Conservation (phyloP, 1,140 invertebrate genomes). For the Teleopsis dalmanni region DNA sequence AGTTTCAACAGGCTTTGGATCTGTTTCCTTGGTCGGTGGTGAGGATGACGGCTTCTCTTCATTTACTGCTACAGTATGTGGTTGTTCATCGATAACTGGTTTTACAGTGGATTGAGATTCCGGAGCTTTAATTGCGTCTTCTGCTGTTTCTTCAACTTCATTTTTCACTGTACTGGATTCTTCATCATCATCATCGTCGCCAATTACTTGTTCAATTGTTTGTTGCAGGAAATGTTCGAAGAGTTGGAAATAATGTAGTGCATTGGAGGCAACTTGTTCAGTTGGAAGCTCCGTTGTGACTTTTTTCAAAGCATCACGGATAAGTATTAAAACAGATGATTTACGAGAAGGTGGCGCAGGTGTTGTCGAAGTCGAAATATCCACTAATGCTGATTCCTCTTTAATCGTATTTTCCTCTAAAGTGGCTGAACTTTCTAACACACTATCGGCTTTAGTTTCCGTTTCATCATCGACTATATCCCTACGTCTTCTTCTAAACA, state of each 20-base stretch:
- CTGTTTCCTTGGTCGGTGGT: background rate
- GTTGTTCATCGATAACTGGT: background rate
- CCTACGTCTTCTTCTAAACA: conserved; percentile 10
- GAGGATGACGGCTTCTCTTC: background rate
- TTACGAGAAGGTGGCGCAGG: conserved; percentile 22
- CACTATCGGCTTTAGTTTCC: conserved; percentile 3
- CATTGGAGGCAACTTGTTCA: conserved; percentile 38
- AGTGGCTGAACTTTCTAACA: background rate
- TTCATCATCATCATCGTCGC: conserved; percentile 34
- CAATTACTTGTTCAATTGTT: conserved; percentile 36
- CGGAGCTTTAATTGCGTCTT: background rate
- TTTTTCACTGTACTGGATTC: conserved; percentile 2
- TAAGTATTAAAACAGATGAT: conserved; percentile 30
- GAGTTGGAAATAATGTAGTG: conserved; percentile 39
- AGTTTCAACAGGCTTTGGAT: background rate
- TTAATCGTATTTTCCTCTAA: background rate
- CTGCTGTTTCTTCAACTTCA: background rate
- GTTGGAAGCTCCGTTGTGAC: conserved; percentile 36
- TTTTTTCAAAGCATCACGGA: conserved; percentile 37
- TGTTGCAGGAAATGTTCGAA: conserved; percentile 41
- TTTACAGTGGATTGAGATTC: no score
- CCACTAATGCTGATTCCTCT: background rate
- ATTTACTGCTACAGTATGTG: background rate
- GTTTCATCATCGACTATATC: conserved; percentile 3
- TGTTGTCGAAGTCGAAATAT: background rate